These are phyloP conservation scores for Hippocampus comes DNA, from an alignment of 2,113 vertebrate species.

Conservation along the genomic window DNA sequence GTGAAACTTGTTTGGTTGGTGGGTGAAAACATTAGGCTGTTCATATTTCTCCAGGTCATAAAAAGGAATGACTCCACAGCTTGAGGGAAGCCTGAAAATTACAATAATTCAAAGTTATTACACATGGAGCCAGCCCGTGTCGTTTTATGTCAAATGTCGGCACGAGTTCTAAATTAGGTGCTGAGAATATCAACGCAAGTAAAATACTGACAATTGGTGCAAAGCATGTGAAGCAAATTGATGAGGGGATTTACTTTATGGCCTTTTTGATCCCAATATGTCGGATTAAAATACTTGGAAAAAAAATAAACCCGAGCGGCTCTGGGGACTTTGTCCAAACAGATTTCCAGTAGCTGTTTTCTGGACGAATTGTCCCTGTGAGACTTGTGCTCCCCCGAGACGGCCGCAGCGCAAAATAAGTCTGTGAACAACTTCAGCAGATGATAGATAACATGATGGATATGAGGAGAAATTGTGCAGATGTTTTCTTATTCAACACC, in stretches of 20 bases:
- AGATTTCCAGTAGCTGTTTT: conserved; percentile 47
- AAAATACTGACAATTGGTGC: background rate
- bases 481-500: background rate
- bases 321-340: conserved; percentile 30
- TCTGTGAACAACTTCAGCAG: background rate
- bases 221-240: background rate
- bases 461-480: background rate
- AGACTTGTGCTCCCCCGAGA: conserved; percentile 15
- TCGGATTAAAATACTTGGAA: conserved; percentile 1
- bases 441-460: conserved; percentile 1
- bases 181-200: background rate
- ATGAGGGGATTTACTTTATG: background rate
- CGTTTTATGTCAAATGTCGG: background rate
- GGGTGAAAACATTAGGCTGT: background rate
- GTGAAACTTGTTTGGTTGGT: background rate
- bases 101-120: conserved; percentile 4
- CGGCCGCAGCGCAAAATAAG: conserved; percentile 11
- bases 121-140: background rate
- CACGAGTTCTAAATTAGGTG: background rate
- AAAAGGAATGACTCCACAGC: background rate
- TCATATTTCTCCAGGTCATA: background rate
- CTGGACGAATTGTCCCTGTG: conserved; percentile 26
- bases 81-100: conserved; percentile 1
- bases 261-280: background rate
- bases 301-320: conserved; percentile 7